phyloP scores from a whole-genome alignment of 2,113 vertebrate species.

The Halichoeres trimaculatus region DNA sequence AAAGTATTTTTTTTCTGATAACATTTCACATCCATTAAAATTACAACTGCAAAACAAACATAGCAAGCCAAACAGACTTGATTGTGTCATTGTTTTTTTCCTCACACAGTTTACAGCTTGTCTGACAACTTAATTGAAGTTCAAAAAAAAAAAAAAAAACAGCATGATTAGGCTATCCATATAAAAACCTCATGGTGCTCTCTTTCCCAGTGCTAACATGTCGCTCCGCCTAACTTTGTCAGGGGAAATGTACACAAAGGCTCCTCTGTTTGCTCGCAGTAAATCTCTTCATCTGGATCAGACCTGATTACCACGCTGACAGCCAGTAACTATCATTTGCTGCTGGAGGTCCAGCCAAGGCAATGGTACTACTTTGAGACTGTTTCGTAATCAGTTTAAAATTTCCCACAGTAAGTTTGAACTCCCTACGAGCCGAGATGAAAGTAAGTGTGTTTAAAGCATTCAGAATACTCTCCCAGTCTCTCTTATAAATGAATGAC shows the following conservation, averaged over 20 bases:
- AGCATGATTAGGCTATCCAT: too few species aligned
- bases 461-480: neutral
- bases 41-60: too few species aligned
- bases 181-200: neutral
- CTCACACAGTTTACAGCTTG: too few species aligned
- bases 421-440: too few species aligned
- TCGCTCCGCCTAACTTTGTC: neutral
- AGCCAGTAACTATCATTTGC: neutral
- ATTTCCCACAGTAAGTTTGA: too few species aligned
- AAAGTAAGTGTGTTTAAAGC: too few species aligned
- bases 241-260: neutral
- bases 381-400: neutral
- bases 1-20: too few species aligned
- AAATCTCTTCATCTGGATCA: neutral
- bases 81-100: too few species aligned
- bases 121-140: too few species aligned
- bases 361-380: neutral
- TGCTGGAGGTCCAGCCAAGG: neutral
- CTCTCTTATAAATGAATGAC: neutral
- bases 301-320: neutral
- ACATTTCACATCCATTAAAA: too few species aligned
- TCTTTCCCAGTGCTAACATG: neutral
- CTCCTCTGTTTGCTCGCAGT: neutral
- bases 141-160: too few species aligned
- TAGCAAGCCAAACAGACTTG: too few species aligned